These are phyloP conservation scores for Atta cephalotes DNA, from an alignment of 1,140 invertebrate genomes.

Conservation along the genomic window DNA sequence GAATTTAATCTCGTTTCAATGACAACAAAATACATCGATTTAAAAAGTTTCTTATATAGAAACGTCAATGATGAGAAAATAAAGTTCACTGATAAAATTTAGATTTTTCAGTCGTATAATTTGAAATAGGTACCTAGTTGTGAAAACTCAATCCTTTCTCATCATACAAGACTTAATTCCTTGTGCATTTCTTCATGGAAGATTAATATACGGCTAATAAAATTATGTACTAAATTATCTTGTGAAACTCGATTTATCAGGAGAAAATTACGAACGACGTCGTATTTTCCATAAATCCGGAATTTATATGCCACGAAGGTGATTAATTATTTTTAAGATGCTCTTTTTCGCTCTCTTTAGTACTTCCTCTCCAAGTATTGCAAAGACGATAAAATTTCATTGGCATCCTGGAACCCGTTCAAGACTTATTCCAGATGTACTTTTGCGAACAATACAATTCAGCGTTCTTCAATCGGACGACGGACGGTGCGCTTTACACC, in stretches of 20 bases:
- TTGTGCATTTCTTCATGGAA: background rate
- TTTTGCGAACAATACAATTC: slow-evolving; percentile 36
- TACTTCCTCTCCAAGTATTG: no score
- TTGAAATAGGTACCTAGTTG: background rate
- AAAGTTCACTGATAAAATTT: slow-evolving; percentile 13
- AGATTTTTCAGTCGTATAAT: background rate
- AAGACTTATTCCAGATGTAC: slow-evolving; percentile 27
- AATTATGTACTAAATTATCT: background rate
- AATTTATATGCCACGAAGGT: background rate
- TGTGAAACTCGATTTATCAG: background rate
- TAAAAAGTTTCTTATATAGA: background rate
- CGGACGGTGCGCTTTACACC: background rate
- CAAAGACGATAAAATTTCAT: background rate
- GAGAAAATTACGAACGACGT: background rate
- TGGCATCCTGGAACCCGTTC: slow-evolving; percentile 17
- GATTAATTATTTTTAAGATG: slow-evolving; percentile 16
- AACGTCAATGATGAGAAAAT: background rate
- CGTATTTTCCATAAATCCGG: background rate
- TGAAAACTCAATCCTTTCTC: background rate
- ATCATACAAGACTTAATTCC: background rate
- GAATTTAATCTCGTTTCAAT: slow-evolving; percentile 40
- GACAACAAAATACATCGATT: background rate
- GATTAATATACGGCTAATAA: no score
- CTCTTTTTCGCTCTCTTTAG: background rate
- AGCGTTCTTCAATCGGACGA: background rate